A percentile compares a stretch with the other conserved stretches of the same genome.
These are phyloP conservation scores for Caligus rogercresseyi DNA, from an alignment of 1,140 invertebrate genomes.

Conservation along the genomic window DNA sequence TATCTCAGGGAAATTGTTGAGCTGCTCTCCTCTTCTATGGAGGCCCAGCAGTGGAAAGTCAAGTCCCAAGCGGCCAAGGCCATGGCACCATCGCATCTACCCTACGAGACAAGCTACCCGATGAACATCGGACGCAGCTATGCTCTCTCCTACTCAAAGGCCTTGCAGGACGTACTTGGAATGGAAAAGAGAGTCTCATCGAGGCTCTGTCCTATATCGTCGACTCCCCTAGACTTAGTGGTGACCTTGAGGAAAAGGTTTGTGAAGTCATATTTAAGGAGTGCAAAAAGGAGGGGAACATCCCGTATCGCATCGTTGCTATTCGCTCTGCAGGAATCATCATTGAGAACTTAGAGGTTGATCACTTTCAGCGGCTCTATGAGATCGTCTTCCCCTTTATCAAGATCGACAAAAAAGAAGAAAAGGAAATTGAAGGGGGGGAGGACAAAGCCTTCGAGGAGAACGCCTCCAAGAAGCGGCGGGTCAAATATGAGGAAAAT, in stretches of 20 bases:
- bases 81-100: slow-evolving; percentile 56
- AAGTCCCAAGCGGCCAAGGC: slow-evolving; percentile 67
- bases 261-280: slow-evolving; percentile 37
- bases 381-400: slow-evolving; percentile 9
- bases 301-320: slow-evolving; percentile 12
- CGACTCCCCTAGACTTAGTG: slow-evolving; percentile 45
- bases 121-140: slow-evolving; percentile 43
- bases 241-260: slow-evolving; percentile 46
- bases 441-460: not conserved
- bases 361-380: slow-evolving; percentile 15
- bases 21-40: slow-evolving; percentile 46
- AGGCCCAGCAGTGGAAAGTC: slow-evolving; percentile 63
- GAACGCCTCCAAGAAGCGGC: not conserved
- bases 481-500: not conserved
- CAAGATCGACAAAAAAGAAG: slow-evolving; percentile 7
- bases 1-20: slow-evolving; percentile 53
- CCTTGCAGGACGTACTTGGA: slow-evolving; percentile 65
- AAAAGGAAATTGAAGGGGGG: not conserved
- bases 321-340: slow-evolving; percentile 10
- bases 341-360: not conserved
- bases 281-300: slow-evolving; percentile 16
- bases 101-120: slow-evolving; percentile 44
- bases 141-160: slow-evolving; percentile 47
- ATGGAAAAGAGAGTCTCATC: slow-evolving; percentile 62
- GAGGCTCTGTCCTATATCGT: slow-evolving; percentile 47